These are phyloP conservation scores for rat (Rattus norvegicus) DNA, from an alignment of 2,113 vertebrate genomes.

Conservation along the genomic window GRCr8 NC_086020.1:211422001-211422500, in stretches of 20 bases:
- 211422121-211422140: background rate
- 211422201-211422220: background rate
- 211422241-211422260: background rate
- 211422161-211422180: background rate
- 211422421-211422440: background rate
- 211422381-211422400: background rate
- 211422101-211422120: background rate
- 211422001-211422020: background rate
- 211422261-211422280: background rate
- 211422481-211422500: constrained; percentile 32
- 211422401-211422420: background rate
- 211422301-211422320: background rate
- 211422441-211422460: background rate
- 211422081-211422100: background rate
- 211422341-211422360: constrained; percentile 3
- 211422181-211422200: background rate
- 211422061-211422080: background rate
- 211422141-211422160: background rate
- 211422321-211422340: constrained; percentile 1
- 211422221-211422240: background rate
- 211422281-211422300: background rate
- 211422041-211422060: background rate
- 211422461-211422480: background rate
- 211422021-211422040: background rate
- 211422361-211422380: background rate